These are phyloP conservation scores for Aphaenogaster floridana DNA, from an alignment of 1,140 invertebrate genomes.

Conservation along the genomic window DNA sequence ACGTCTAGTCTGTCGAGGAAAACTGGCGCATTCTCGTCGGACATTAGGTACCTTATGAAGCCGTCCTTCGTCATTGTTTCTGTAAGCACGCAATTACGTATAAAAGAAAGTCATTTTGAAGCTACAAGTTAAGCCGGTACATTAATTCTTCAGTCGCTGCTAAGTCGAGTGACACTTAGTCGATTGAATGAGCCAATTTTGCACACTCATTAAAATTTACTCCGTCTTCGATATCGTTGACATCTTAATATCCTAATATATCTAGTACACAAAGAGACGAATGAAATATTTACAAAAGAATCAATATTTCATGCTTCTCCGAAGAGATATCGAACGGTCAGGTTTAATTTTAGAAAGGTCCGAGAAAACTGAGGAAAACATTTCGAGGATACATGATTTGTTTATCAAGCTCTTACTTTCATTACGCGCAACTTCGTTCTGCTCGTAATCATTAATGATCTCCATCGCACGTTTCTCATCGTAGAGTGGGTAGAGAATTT, in stretches of 20 bases:
- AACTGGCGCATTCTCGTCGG: slow-evolving; percentile 99
- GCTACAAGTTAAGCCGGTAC: background rate
- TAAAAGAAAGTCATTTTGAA: slow-evolving; percentile 72
- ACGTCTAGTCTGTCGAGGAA: slow-evolving; percentile 98
- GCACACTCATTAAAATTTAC: background rate
- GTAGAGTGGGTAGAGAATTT: slow-evolving; percentile 99
- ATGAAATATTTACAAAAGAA: slow-evolving; percentile 17
- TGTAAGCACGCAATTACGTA: slow-evolving; percentile 79
- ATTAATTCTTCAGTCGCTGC: background rate
- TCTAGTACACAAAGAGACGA: background rate
- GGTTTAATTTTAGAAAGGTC: background rate
- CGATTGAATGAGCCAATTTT: slow-evolving; percentile 12
- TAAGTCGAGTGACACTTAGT: background rate
- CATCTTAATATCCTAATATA: background rate
- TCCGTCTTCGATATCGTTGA: slow-evolving; percentile 2
- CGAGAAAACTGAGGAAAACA: background rate
- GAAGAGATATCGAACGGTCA: background rate
- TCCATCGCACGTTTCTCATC: slow-evolving; percentile 97
- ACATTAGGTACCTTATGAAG: slow-evolving; percentile 99
- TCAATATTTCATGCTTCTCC: background rate
- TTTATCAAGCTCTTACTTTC: slow-evolving; percentile 89
- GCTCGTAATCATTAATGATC: slow-evolving; percentile 98
- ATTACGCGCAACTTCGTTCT: slow-evolving; percentile 92
- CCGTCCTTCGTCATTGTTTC: slow-evolving; percentile 96
- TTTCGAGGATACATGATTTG: background rate